Percentiles rank a stretch among this genome's conserved stretches.
phyloP scores from a whole-genome alignment of 2,797 vertebrate genomes.

The Cryptoblepharus egeriae region DNA sequence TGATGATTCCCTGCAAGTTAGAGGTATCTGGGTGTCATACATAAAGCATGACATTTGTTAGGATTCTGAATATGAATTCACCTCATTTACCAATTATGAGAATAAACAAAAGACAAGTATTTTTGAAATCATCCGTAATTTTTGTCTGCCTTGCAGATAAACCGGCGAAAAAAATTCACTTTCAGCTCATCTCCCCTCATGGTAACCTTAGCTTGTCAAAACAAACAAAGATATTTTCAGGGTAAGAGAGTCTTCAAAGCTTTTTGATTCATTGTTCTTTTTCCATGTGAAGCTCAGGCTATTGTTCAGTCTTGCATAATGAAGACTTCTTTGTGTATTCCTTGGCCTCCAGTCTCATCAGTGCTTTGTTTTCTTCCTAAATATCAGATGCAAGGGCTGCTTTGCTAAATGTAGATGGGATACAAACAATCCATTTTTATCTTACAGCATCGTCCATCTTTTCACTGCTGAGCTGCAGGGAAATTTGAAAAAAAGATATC shows the following conservation, averaged over 20 bases:
- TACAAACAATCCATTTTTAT: background rate
- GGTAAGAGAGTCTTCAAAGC: background rate
- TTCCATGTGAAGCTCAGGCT: background rate
- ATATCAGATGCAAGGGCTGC: background rate
- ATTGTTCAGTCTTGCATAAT: background rate
- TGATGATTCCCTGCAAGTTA: background rate
- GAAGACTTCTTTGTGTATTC: background rate
- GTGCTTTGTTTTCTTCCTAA: background rate
- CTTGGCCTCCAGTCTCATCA: background rate
- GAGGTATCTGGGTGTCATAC: background rate
- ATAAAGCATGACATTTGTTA: background rate
- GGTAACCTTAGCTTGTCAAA: constrained; percentile 4
- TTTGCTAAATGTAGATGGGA: background rate
- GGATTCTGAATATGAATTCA: background rate
- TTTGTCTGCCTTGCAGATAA: background rate
- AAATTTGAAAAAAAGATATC: background rate
- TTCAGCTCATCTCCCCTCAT: background rate
- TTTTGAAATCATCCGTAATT: constrained; percentile 10
- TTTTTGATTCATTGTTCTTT: background rate
- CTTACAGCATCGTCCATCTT: background rate
- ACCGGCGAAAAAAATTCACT: background rate
- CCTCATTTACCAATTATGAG: background rate
- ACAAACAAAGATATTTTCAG: background rate
- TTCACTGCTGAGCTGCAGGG: background rate
- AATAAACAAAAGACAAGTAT: constrained; percentile 23